Base-by-base conservation (phyloP, 2,797 vertebrate genomes). In the Zalophus californianus region DNA sequence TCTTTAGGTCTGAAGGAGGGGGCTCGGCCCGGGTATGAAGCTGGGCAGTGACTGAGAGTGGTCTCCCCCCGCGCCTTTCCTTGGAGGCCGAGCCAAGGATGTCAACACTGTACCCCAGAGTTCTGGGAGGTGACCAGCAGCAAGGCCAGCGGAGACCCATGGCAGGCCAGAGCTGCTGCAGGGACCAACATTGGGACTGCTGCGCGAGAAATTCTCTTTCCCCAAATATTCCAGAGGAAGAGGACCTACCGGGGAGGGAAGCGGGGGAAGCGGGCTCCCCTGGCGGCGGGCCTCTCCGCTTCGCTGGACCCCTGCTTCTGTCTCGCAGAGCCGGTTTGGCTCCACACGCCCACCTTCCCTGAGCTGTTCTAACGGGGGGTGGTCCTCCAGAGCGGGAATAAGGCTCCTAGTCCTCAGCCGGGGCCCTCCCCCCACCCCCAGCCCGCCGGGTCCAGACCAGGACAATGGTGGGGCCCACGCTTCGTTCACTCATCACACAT, bases 251-350 rank as follows among this genome's bases (percentile, higher is more conserved):
- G 23, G 13, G 27, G 2, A 0, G 7, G 18, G 3, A 50, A 70
- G 32, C 0, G 8, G 9, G 85, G 50, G 41, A 41, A 35, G 62
- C 60, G 15, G 25, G n/a, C 15, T 6, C 21, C 32, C 11, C 20
- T 4, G 15, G 52, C 20, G 0, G 48, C n/a, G 62, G 20, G 29
- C 20, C 0, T 18, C 1, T 73, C 14, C 15, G 5, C 82, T 16
- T 52, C 10, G 0, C 9, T n/a, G 38, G 48, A 11, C 32, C n/a
- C 35, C 32, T 60, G n/a, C 58, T 82, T 38, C 84, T 3, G 60
- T 38, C 54, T 82, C 48, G 25, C 29, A 83, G 54, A 90, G 84
- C 68, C 58, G n/a, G 14, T 29, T 11, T 27, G 50, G 41, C 35
- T 52, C 52, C 90, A 21, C 3, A 23, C 23, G 20, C 48, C 23